Conservation (phyloP, 2,888 invertebrate genomes). For the Trachelus stipa region DNA sequence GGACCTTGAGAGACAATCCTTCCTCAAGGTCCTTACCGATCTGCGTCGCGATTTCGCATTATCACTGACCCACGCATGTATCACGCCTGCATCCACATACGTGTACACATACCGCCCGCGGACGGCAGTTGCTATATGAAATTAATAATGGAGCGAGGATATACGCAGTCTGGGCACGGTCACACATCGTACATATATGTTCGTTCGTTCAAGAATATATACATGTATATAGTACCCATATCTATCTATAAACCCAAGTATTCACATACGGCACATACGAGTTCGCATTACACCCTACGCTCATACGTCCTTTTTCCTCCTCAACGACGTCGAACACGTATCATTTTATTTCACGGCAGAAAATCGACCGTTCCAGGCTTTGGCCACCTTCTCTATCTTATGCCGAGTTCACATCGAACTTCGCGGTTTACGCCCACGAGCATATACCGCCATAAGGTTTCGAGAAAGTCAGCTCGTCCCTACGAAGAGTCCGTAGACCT, state of each 20-base stretch:
- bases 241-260: neutral
- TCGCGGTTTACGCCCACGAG: neutral
- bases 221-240: neutral
- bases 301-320: neutral
- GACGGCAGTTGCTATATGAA: constrained; percentile 34
- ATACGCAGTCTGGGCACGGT: constrained; percentile 59
- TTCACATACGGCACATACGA: neutral
- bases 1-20: neutral
- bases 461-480: neutral
- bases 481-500: neutral
- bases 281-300: neutral
- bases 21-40: neutral
- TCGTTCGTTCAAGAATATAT: neutral
- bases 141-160: constrained; percentile 62
- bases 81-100: constrained; percentile 10
- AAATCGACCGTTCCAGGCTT: neutral
- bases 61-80: neutral
- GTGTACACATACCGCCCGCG: neutral
- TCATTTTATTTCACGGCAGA: neutral
- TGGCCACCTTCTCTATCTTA: neutral
- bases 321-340: neutral
- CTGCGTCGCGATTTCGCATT: neutral
- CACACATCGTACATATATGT: constrained; percentile 26
- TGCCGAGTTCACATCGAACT: neutral
- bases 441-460: neutral